Evolutionary conservation across 2,888 invertebrate genomes (phyloP), one percentile per base, ranked within the genome.

Genomic region (Lysandra coridon): DNA sequence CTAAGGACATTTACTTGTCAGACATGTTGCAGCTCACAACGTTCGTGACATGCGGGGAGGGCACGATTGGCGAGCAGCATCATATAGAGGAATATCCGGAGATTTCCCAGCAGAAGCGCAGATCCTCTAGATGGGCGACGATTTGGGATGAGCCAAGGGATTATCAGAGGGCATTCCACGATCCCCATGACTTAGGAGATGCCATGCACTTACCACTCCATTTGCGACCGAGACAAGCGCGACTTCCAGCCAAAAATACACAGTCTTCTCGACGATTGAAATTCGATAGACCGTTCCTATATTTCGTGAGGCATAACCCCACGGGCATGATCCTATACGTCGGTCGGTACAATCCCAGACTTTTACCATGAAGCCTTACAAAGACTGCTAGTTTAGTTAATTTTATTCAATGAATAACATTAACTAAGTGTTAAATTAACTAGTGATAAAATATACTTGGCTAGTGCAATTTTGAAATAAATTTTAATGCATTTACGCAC

Each of bases 241-340:
- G 97, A 57, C 90, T 96, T 17, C 97, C 97, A 0, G 96, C 97
- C 78, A 95, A 95, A 80, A 96, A 96, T 78, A 88, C 95, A 93
- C 93, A 94, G 82, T 89, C 94, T 80, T 97, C 97, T 5, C 95
- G 98, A 87, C 95, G 98, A 87, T 94, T 98, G 86, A 96, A 97
- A 85, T 97, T 98, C 87, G 98, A 98, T 85, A 95, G 98, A 86
- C 98, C 98, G 0, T 98, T 98, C 95, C 94, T 98, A 44, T 98
- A 97, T 90, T 97, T 98, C 84, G 97, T 98, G 17, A 95, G 98
- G 86, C 98, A 98, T 90, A 98, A 98, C 90, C 98, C 98, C 1
- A 97, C 98, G n/a, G 98, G 98, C 81, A 96, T 98, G 94, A 97
- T 98, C 85, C 93, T 98, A 78, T 97, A 97, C 88, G 97, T 98